Evolutionary conservation across 1,140 invertebrate genomes (phyloP), one percentile per base, ranked within the genome.

Genomic region (Eriosoma lanigerum): DNA sequence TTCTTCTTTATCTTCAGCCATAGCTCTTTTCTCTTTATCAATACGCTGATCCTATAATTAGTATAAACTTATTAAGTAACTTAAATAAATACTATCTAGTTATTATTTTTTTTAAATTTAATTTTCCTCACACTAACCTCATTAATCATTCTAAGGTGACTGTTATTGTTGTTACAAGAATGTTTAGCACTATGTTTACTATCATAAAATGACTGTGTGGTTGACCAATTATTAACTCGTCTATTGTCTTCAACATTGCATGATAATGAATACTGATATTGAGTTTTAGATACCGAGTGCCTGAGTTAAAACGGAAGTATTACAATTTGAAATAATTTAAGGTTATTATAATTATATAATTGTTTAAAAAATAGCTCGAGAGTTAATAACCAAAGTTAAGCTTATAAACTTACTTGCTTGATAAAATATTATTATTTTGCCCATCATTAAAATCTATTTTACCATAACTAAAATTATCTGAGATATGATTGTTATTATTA

Each of bases 1-100:
- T 62, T 78, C 38, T 78, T 78, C 75, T 78, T 78, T 78, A 60
- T 78, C 75, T 78, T 78, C 75, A 10, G 38, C 75, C 32, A 62
- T 62, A 17, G 75, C 17, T 44, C 38, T 60, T 62, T 78, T 78
- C 46, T 78, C 75, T 78, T 78, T 78, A 44, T 76, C 73, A 46
- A 60, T 4, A 60, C 21, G 21, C 12, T 78, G 75, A 29, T 60
- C 58, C 75, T 78, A 58, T 0, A 75, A 75, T 38, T 10, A 0
- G 24, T 54, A 56, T 21, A 15, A 44, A 68, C 13, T 48, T 68
- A 26, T 48, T 26, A 48, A 48, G 10, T n/a, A 13, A 54, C 24
- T 26, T 24, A 5, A 64, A 29, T 64, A 64, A n/a, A n/a, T n/a
- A n/a, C n/a, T n/a, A n/a, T n/a, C 5, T 15, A 24, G 12, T 26